These are phyloP conservation scores for Entomobrya proxima DNA, from an alignment of 2,888 invertebrate species.

Conservation along the genomic window DNA sequence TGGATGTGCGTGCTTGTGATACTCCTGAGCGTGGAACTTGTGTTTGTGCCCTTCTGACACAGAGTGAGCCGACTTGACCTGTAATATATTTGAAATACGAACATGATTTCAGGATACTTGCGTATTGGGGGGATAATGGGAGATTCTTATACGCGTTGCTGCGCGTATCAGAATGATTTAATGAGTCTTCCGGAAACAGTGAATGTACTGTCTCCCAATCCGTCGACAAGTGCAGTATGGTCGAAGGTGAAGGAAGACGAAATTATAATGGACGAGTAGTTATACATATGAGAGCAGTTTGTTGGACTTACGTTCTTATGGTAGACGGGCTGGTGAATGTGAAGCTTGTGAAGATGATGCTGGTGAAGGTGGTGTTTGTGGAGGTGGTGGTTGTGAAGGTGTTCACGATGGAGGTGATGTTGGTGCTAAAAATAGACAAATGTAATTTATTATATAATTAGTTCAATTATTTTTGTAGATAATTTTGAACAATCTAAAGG, in stretches of 20 bases:
- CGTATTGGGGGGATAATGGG: too few relatives aligned
- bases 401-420: constrained; percentile 69
- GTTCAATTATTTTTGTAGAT: neutral
- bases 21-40: constrained; percentile 66
- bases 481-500: neutral
- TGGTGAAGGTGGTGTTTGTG: constrained; percentile 69
- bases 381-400: constrained; percentile 67
- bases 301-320: constrained; percentile 64
- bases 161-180: too few relatives aligned
- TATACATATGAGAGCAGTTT: neutral
- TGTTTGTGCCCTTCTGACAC: constrained; percentile 67
- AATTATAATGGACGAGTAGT: neutral
- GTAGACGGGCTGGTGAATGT: constrained; percentile 69
- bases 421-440: constrained; percentile 58
- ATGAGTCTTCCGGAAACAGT: too few relatives aligned
- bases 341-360: constrained; percentile 64
- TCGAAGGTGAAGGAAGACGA: neutral
- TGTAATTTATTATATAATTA: neutral
- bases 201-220: too few relatives aligned
- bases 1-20: constrained; percentile 65
- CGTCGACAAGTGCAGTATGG: too few relatives aligned
- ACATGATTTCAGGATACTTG: too few relatives aligned
- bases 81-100: too few relatives aligned
- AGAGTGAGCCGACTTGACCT: constrained; percentile 56
- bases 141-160: too few relatives aligned